Evolutionary conservation across 2,113 vertebrate genomes (phyloP).

Genomic region (Ammospiza caudacuta): DNA sequence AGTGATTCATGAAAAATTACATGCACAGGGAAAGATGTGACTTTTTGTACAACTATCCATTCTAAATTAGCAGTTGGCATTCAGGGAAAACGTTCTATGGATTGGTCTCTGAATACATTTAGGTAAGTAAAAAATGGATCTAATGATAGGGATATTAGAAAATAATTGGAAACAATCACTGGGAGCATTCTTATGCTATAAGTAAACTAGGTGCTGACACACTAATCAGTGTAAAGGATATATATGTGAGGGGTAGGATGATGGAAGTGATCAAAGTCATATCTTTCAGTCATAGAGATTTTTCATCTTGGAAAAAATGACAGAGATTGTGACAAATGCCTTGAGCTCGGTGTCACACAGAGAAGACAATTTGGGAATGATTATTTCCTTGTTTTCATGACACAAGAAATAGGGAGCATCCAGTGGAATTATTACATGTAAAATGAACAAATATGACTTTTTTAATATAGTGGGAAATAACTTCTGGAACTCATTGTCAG

Average conservation of each 20-base stretch:
- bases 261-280: neutral
- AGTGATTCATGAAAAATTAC: neutral
- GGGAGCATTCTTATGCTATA: neutral
- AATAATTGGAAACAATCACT: neutral
- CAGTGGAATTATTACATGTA: neutral
- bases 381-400: constrained; percentile 31
- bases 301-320: neutral
- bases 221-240: neutral
- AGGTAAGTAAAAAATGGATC: neutral
- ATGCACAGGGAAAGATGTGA: accelerated
- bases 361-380: constrained; percentile 20
- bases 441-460: neutral
- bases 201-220: neutral
- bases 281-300: neutral
- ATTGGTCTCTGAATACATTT: neutral
- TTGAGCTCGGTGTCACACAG: neutral
- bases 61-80: neutral
- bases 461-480: neutral
- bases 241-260: neutral
- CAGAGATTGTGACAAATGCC: neutral
- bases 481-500: constrained; percentile 20
- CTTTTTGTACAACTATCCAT: neutral
- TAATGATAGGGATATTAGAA: neutral
- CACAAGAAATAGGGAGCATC: neutral
- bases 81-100: neutral